phyloP scores from a whole-genome alignment of 2,888 invertebrate species.

The Callyntrura guangdongensis region DNA sequence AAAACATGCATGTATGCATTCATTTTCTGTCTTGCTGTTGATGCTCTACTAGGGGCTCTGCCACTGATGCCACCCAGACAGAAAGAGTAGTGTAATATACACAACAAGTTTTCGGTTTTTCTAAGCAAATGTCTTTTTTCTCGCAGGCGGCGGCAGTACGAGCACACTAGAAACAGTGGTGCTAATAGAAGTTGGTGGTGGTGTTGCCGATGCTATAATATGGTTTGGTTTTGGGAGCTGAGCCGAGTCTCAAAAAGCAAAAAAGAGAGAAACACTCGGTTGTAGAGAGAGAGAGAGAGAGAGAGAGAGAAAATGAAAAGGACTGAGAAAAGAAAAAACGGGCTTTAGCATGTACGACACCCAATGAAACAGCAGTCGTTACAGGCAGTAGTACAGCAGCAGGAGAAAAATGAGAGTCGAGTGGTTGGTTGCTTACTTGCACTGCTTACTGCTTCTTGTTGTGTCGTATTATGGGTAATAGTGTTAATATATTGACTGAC shows the following conservation, averaged over 20 bases:
- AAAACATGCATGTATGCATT: neutral
- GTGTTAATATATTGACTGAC: constrained; percentile 52
- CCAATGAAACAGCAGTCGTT: neutral
- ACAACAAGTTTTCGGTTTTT: constrained; percentile 70
- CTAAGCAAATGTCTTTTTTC: constrained; percentile 60
- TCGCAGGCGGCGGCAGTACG: constrained; percentile 31
- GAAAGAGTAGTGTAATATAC: constrained; percentile 43
- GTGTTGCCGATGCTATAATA: constrained; percentile 19
- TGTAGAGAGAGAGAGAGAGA: neutral
- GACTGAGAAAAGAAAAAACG: neutral
- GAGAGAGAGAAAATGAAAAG: constrained; percentile 33
- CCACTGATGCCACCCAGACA: neutral
- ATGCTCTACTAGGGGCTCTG: neutral
- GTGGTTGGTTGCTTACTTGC: constrained; percentile 13
- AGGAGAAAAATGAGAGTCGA: constrained; percentile 21
- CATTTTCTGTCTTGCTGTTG: neutral
- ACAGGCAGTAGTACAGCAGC: neutral
- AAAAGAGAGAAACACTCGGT: neutral
- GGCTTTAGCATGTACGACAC: neutral
- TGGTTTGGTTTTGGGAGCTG: neutral
- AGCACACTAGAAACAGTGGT: constrained; percentile 6
- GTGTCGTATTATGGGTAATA: constrained; percentile 48
- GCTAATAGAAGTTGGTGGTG: constrained; percentile 25
- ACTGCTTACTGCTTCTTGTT: neutral
- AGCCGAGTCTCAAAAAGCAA: neutral